Percentiles rank a stretch among this genome's conserved stretches.
phyloP scores from a whole-genome alignment of 2,113 vertebrate species.

The Dicrurus megarhynchus region DNA sequence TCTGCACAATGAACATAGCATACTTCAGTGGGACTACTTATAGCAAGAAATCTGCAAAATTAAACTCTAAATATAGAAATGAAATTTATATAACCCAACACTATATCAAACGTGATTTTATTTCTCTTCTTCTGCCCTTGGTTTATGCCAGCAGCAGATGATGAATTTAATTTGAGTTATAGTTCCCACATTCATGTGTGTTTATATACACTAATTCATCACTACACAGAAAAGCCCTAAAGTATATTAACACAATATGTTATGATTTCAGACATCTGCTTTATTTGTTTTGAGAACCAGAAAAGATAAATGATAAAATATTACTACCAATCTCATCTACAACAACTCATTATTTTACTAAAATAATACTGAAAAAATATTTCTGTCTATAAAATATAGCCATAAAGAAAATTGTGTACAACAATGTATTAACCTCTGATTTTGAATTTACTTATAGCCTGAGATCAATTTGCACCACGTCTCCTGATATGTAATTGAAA shows the following conservation, averaged over 20 bases:
- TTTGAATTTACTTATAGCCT: background rate
- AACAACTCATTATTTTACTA: background rate
- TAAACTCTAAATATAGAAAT: background rate
- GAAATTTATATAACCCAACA: background rate
- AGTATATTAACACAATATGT: background rate
- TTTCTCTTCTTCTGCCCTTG: background rate
- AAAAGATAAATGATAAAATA: background rate
- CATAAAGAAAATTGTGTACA: background rate
- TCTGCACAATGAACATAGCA: background rate
- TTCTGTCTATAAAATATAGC: background rate
- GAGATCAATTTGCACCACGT: background rate
- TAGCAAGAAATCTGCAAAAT: background rate
- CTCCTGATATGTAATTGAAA: background rate
- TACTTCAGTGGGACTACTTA: background rate
- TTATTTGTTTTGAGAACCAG: background rate
- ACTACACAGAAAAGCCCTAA: background rate
- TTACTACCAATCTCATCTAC: background rate
- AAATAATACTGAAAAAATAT: background rate
- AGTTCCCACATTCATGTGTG: background rate
- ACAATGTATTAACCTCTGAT: background rate
- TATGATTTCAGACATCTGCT: slow-evolving; percentile 1
- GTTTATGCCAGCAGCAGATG: background rate
- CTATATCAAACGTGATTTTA: background rate
- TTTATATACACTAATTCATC: background rate
- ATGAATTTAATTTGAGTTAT: background rate